These are phyloP conservation scores for Rhynchonycteris naso DNA, from an alignment of 2,797 vertebrate genomes.

Conservation along the genomic window DNA sequence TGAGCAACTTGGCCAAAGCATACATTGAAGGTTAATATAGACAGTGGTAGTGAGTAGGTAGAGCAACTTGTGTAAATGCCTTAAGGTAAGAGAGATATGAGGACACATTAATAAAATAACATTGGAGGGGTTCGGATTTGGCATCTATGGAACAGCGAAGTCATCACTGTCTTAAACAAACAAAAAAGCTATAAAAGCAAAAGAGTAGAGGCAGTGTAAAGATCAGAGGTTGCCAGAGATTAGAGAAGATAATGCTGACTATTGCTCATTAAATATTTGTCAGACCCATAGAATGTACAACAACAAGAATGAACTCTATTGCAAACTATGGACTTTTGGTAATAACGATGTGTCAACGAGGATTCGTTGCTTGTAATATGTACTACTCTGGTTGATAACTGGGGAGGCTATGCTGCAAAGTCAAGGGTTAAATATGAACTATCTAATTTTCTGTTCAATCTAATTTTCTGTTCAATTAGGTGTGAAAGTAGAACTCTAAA, in stretches of 20 bases:
- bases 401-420: background rate
- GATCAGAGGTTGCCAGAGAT: background rate
- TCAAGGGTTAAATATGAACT: background rate
- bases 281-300: background rate
- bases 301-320: background rate
- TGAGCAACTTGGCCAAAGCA: no score
- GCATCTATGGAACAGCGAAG: background rate
- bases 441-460: background rate
- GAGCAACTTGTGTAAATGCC: background rate
- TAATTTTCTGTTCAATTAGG: background rate
- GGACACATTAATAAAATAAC: background rate
- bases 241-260: background rate
- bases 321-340: background rate
- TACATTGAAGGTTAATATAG: background rate
- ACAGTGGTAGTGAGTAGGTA: background rate
- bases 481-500: conserved; percentile 1
- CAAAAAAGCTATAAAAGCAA: background rate
- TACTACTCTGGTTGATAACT: background rate
- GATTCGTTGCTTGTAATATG: background rate
- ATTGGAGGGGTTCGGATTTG: background rate
- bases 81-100: background rate
- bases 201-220: background rate
- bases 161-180: background rate
- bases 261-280: background rate
- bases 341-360: background rate